Base-by-base conservation (phyloP, 2,888 invertebrate species). In the Cephus pygmeus region DNA sequence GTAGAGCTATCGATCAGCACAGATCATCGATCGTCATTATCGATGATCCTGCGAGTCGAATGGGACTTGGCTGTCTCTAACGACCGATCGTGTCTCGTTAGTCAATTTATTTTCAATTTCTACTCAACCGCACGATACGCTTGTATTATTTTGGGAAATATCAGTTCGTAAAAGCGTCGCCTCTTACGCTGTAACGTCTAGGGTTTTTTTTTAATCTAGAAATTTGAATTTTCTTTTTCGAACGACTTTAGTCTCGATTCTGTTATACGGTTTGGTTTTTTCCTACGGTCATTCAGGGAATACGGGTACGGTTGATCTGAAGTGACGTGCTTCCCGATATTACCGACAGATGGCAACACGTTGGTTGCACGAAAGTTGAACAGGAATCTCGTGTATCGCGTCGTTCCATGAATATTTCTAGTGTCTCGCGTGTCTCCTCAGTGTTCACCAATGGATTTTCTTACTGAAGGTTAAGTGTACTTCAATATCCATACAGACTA, bases 21-120 rank as follows among this genome's bases (percentile, higher is more conserved):
- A 87, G 90, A 90, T 90, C 90, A 90, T 90, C 87, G 89, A 90
- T 90, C 89, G 87, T 90, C 89, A 87, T 85, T 87, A 88, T 87
- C 87, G 88, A 89, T 89, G 87, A 88, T 87, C 81, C 81, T 73
- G 73, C 80, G 79, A 81, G 81, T 81, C 78, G 69, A 77, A 76
- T 15, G 75, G 35, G 35, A 40, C 34, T 30, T 15, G n/a, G 68
- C 15, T 23, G 40, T 56, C 40, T 9, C 40, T 56, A 23, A 11
- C 71, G 31, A 71, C 15, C 71, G 71, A 71, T 31, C 34, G 71
- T 15, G 71, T 15, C 31, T 71, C 30, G 71, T 71, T 33, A 30
- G 12, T 71, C 71, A 15, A 71, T 33, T 71, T 15, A 71, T 15
- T 71, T 71, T 9, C 0, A 12, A 34, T 71, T 33, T 15, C 12